Conservation (phyloP, 2,888 invertebrate species). For the Leucophenga montana region DNA sequence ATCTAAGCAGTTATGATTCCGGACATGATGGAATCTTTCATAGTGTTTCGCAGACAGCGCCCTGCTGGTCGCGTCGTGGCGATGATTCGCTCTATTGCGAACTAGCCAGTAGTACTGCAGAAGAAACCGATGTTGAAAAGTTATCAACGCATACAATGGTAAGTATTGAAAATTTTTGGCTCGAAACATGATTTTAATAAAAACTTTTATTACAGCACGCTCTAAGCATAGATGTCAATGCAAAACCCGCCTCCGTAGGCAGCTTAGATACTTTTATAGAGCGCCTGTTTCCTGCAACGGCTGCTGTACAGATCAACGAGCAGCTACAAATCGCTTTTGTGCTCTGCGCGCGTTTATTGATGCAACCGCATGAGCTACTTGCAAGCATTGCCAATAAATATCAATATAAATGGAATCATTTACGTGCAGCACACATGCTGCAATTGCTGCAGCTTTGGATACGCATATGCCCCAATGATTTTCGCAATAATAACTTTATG, state of each 20-base stretch:
- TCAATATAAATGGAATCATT: slow-evolving; percentile 74
- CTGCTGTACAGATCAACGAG: slow-evolving; percentile 78
- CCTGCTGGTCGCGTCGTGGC: slow-evolving; percentile 44
- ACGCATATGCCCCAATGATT: slow-evolving; percentile 94
- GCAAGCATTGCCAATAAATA: slow-evolving; percentile 83
- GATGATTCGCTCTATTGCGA: slow-evolving; percentile 59
- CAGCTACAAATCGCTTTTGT: slow-evolving; percentile 82
- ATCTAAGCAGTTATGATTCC: slow-evolving; percentile 67
- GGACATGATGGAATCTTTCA: slow-evolving; percentile 68
- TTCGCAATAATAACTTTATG: slow-evolving; percentile 93
- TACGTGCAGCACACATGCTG: slow-evolving; percentile 76
- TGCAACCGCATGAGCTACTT: slow-evolving; percentile 85
- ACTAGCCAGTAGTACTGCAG: slow-evolving; percentile 58
- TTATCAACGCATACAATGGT: slow-evolving; percentile 40
- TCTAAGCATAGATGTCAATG: not conserved
- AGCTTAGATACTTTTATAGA: slow-evolving; percentile 40
- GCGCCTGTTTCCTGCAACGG: slow-evolving; percentile 50
- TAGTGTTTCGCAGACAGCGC: slow-evolving; percentile 60
- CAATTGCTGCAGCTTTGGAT: slow-evolving; percentile 91
- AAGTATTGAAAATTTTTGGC: slow-evolving; percentile 4
- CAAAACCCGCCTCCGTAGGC: too few relatives aligned
- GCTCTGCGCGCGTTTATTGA: slow-evolving; percentile 46
- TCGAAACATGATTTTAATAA: not conserved
- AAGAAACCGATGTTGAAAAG: slow-evolving; percentile 44
- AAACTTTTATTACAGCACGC: not conserved